Conservation (phyloP, 2,797 vertebrate species). For the Anisognathus igniventris region DNA sequence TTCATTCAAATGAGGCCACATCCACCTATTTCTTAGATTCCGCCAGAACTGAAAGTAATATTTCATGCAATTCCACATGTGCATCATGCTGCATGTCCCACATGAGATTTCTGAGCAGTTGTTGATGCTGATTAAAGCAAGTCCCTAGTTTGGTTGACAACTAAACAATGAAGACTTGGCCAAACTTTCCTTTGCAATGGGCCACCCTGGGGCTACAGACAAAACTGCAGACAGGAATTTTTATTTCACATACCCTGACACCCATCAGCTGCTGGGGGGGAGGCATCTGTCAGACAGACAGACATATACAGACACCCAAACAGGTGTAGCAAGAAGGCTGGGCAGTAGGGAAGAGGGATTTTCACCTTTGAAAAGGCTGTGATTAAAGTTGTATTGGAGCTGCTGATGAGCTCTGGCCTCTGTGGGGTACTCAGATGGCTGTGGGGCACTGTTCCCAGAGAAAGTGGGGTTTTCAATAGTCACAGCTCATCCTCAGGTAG, state of each 20-base stretch:
- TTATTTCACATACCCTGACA: fast-evolving
- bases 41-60: background rate
- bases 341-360: background rate
- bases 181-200: background rate
- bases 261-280: background rate
- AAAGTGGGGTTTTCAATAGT: background rate
- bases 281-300: background rate
- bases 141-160: background rate
- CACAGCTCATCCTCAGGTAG: background rate
- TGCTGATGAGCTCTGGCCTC: background rate
- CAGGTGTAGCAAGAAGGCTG: background rate
- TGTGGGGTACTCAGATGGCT: background rate
- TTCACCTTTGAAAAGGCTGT: background rate
- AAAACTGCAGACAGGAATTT: background rate
- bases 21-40: background rate
- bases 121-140: background rate
- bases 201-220: background rate
- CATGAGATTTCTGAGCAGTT: background rate
- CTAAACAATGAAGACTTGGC: background rate
- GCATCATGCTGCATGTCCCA: background rate
- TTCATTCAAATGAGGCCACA: background rate
- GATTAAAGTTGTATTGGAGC: background rate
- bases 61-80: background rate
- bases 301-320: background rate
- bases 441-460: background rate